Base-by-base conservation (phyloP, 2,888 invertebrate genomes). In the Pammene aurita region DNA sequence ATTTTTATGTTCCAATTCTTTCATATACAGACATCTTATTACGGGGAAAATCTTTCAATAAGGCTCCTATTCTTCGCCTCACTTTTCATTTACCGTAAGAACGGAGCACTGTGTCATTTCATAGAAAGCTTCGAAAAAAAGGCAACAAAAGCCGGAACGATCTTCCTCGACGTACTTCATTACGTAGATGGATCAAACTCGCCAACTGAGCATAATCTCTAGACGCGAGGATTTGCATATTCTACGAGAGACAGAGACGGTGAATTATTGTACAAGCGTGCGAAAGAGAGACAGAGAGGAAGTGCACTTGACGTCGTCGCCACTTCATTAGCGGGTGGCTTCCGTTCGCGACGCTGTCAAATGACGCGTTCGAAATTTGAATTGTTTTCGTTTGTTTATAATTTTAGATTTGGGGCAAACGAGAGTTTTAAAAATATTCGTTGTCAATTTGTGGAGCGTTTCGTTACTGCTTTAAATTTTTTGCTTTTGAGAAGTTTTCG, bases 301-400 rank as follows among this genome's bases (percentile, higher is more conserved):
- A 82, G 75, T 78, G 80, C 81, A 80, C 77, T 84, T 74, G 77
- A 74, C 76, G 79, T 77, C 76, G 76, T 76, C 77, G 80, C 76
- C 85, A 85, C 85, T 86, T 86, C 87, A 86, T 87, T 87, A 87
- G 82, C 75, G 74, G 70, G 72, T 76, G 78, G 78, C 79, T 80
- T 84, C 83, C 81, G 79, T 78, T 78, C 72, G 75, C 78, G 76
- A 74, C 73, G 67, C 66, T 80, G 78, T 79, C 76, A 78, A 80
- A 82, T 80, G 80, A 74, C 72, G 71, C 72, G 67, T 75, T 73
- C 71, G 73, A 76, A 75, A 74, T 77, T 75, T 76, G 72, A 63
- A 70, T 71, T 52, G 72, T 73, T 70, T 73, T 74, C 67, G 46
- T 68, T 75, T 58, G 34, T 62, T 58, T 71, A 66, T 63, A 52